Evolutionary conservation across 2,888 invertebrate genomes (phyloP).

Genomic region (Pammene aurita): DNA sequence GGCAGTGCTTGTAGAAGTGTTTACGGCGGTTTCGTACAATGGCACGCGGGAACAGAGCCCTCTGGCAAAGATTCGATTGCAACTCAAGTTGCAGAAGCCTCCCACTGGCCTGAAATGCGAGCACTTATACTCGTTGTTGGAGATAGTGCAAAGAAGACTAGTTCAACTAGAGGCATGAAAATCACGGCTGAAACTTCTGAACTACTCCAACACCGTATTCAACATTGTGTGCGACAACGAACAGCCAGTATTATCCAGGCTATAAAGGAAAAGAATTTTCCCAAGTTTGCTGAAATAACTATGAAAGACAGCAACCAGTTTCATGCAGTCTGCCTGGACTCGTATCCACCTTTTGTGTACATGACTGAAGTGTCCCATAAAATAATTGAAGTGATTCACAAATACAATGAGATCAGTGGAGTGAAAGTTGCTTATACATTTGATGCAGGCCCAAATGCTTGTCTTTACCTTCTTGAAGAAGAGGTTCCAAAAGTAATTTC

Average conservation of each 20-base stretch:
- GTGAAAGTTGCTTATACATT: constrained; percentile 96
- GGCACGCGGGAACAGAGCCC: constrained; percentile 88
- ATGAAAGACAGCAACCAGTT: constrained; percentile 99
- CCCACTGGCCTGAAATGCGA: constrained; percentile 96
- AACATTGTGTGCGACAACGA: constrained; percentile 88
- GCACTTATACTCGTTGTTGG: constrained; percentile 94
- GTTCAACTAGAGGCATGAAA: constrained; percentile 96
- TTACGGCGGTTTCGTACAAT: constrained; percentile 96
- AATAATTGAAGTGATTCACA: constrained; percentile 91
- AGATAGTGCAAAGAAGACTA: constrained; percentile 91
- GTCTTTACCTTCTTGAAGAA: constrained; percentile 91
- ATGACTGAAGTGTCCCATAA: constrained; percentile 94
- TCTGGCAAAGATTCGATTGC: constrained; percentile 91
- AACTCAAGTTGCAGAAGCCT: constrained; percentile 86
- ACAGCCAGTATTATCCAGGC: constrained; percentile 79
- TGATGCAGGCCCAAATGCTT: constrained; percentile 99
- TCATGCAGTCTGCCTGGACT: constrained; percentile 96
- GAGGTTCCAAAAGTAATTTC: constrained; percentile 87
- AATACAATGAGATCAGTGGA: constrained; percentile 88
- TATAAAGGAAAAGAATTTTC: constrained; percentile 89
- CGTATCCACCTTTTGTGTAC: constrained; percentile 96
- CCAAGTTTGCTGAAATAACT: constrained; percentile 94
- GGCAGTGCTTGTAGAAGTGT: constrained; percentile 98
- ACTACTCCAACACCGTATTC: constrained; percentile 89
- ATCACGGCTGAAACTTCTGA: constrained; percentile 90